Evolutionary conservation across 2,888 invertebrate genomes (phyloP).

Genomic region (Chrysina gloriosa): DNA sequence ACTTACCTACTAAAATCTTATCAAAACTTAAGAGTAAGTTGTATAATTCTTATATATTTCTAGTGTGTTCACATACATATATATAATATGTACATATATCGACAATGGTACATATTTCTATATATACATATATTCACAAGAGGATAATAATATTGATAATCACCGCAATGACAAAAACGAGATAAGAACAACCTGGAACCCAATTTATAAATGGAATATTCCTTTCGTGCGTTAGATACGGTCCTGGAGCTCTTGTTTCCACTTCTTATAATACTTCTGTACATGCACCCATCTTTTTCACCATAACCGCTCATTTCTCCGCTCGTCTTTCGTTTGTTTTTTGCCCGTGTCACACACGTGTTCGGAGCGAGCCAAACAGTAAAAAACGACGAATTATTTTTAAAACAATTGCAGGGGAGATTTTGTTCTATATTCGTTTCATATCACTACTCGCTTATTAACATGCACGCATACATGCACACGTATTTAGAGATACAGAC

Average conservation of each 20-base stretch:
- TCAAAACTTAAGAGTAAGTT: no score
- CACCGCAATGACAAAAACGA: no score
- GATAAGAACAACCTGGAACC: no score
- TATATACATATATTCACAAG: no score
- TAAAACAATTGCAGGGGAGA: constrained; percentile 38
- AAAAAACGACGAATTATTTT: constrained; percentile 38
- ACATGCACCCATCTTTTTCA: constrained; percentile 32
- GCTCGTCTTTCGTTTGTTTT: constrained; percentile 30
- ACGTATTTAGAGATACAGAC: background rate
- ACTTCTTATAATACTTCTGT: constrained; percentile 36
- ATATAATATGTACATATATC: no score
- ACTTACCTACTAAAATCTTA: no score
- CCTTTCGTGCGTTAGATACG: constrained; percentile 1
- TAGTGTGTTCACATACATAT: no score
- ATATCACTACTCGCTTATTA: constrained; percentile 22
- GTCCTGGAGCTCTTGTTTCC: constrained; percentile 29
- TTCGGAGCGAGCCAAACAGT: constrained; percentile 51
- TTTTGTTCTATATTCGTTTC: constrained; percentile 37
- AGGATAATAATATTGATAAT: no score
- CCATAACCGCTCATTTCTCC: constrained; percentile 29
- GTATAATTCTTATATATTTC: no score
- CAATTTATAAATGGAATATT: no score
- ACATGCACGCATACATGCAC: constrained; percentile 1
- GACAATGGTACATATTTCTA: no score
- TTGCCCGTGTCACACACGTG: constrained; percentile 47